Evolutionary conservation across 2,888 invertebrate genomes (phyloP).

Genomic region (Eurois occulta): DNA sequence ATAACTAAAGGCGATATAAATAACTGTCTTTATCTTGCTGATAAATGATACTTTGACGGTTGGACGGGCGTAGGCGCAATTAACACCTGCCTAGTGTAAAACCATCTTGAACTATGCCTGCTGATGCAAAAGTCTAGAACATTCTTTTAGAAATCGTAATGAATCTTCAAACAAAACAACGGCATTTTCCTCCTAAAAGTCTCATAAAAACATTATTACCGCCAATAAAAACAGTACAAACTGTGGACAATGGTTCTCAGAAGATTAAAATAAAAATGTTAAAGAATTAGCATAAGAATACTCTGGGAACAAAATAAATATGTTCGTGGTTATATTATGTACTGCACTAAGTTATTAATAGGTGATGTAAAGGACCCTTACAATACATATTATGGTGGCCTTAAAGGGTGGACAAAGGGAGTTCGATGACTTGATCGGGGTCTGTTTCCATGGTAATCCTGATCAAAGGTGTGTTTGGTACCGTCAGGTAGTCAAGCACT

Average conservation of each 20-base stretch:
- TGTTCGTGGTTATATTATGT: conserved; percentile 14
- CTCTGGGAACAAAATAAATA: conserved; percentile 43
- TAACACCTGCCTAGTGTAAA: neutral
- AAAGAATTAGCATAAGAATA: conserved; percentile 54
- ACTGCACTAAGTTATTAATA: conserved; percentile 51
- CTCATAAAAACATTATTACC: conserved; percentile 40
- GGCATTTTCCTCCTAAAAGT: neutral
- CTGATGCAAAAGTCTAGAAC: neutral
- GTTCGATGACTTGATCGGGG: conserved; percentile 83
- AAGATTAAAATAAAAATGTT: conserved; percentile 43
- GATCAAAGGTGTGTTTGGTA: conserved; percentile 1
- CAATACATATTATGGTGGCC: conserved; percentile 80
- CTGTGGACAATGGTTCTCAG: conserved; percentile 40
- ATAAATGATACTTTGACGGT: neutral
- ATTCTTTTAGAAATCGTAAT: neutral
- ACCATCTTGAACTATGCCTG: neutral
- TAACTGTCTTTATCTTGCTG: neutral
- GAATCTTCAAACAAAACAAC: neutral
- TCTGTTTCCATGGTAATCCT: conserved; percentile 71
- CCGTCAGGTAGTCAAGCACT: neutral
- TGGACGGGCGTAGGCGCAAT: neutral
- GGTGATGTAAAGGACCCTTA: conserved; percentile 71
- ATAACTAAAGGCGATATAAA: neutral
- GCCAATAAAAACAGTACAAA: conserved; percentile 32
- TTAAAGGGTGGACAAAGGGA: conserved; percentile 87